Evolutionary conservation across 2,113 vertebrate species (phyloP).

Genomic region (Aphyosemion australe): DNA sequence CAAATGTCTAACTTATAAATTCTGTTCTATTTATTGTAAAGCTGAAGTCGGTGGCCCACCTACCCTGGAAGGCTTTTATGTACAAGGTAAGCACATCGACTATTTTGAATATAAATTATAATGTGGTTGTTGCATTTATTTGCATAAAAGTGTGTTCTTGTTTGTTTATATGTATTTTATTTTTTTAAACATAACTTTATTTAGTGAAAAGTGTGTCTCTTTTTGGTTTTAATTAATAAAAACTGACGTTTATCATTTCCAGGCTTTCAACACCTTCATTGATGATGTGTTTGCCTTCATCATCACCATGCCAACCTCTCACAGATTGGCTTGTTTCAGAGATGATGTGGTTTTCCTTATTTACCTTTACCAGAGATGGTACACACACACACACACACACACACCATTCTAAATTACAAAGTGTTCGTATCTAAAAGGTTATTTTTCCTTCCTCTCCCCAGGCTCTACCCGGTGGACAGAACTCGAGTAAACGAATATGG

Average conservation of each 20-base stretch:
- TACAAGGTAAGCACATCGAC: slow-evolving; percentile 93
- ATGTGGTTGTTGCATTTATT: no score
- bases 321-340: slow-evolving; percentile 96
- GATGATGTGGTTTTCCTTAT: slow-evolving; percentile 96
- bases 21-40: slow-evolving; percentile 68
- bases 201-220: no score
- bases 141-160: no score
- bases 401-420: background rate
- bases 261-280: slow-evolving; percentile 99
- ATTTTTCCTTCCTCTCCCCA: slow-evolving; percentile 48
- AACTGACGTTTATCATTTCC: slow-evolving; percentile 6
- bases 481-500: slow-evolving; percentile 96
- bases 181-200: no score
- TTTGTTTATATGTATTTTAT: no score
- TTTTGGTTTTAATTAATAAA: background rate
- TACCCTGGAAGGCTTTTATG: slow-evolving; percentile 98
- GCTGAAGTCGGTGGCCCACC: slow-evolving; percentile 97
- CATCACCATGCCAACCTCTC: slow-evolving; percentile 99
- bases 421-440: fast-evolving
- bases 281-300: slow-evolving; percentile 98
- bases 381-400: slow-evolving; percentile 14
- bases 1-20: background rate
- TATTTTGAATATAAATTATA: no score
- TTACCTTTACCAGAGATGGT: slow-evolving; percentile 99
- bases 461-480: slow-evolving; percentile 99